A percentile compares a stretch with the other conserved stretches of the same genome.
Evolutionary conservation across 2,888 invertebrate genomes (phyloP).

Genomic region (Lomographa bimaculata): DNA sequence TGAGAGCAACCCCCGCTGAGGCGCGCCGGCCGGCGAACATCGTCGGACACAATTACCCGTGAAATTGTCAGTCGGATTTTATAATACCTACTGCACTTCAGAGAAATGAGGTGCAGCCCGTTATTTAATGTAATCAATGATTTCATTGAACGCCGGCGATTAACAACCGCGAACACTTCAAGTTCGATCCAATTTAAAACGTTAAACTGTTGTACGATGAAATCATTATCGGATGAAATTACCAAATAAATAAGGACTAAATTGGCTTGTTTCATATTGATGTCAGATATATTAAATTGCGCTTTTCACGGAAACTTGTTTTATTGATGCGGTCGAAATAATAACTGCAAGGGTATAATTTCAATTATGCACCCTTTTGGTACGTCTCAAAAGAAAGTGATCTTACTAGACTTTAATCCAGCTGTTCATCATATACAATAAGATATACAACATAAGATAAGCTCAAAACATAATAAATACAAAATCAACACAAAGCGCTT

Average conservation of each 20-base stretch:
- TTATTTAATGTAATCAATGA: conserved; percentile 8
- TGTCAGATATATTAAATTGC: background rate
- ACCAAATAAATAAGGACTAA: background rate
- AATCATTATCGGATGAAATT: background rate
- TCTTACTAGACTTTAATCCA: too few species aligned
- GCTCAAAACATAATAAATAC: too few species aligned
- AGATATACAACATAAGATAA: too few species aligned
- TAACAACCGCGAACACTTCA: conserved; percentile 1
- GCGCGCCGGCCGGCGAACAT: conserved; percentile 46
- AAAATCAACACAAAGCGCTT: conserved; percentile 13
- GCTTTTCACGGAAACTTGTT: conserved; percentile 4
- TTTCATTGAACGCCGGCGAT: conserved; percentile 8
- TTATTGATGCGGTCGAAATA: conserved; percentile 5
- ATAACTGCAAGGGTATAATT: too few species aligned
- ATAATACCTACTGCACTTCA: conserved; percentile 27
- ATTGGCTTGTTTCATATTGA: conserved; percentile 1
- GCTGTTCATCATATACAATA: too few species aligned
- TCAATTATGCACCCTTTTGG: too few species aligned
- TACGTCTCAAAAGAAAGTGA: too few species aligned
- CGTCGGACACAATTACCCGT: conserved; percentile 72
- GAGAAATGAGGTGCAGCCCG: conserved; percentile 14
- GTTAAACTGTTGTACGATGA: background rate
- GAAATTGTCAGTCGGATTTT: conserved; percentile 55
- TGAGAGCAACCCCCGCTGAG: conserved; percentile 42
- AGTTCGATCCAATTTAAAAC: conserved; percentile 2